Conservation (phyloP, 2,797 vertebrate species). For the Cynopterus sphinx region DNA sequence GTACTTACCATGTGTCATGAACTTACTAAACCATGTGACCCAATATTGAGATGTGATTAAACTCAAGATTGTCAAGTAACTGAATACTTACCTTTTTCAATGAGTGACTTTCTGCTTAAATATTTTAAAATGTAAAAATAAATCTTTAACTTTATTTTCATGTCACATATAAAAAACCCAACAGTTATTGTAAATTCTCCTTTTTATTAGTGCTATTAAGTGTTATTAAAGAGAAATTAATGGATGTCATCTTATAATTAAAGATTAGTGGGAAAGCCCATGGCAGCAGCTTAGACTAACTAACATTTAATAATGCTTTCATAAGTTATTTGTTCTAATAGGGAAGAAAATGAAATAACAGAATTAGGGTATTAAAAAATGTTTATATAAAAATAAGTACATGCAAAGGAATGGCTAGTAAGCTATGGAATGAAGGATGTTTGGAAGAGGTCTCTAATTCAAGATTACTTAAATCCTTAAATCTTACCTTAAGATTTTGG, state of each 20-base stretch:
- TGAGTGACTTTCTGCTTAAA: background rate
- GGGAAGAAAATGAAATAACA: conserved; percentile 28
- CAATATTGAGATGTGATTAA: background rate
- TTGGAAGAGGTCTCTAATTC: conserved; percentile 31
- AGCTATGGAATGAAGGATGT: background rate
- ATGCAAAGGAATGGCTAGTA: conserved; percentile 34
- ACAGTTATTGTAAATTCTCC: background rate
- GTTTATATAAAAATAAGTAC: background rate
- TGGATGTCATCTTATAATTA: background rate
- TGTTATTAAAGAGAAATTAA: background rate
- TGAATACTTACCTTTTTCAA: background rate
- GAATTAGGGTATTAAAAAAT: background rate
- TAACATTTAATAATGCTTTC: background rate
- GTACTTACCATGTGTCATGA: background rate
- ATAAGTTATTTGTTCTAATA: conserved; percentile 49
- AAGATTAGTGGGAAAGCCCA: conserved; percentile 51
- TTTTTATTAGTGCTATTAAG: conserved; percentile 27
- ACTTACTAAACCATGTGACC: background rate
- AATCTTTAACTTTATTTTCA: background rate
- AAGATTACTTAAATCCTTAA: conserved; percentile 62
- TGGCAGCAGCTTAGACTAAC: background rate
- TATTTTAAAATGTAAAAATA: conserved; percentile 24
- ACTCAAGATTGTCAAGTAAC: background rate
- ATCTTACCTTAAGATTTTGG: conserved; percentile 88
- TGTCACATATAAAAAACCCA: background rate